Evolutionary conservation across 2,888 invertebrate species (phyloP), one percentile per base, ranked within the genome.

Genomic region (Pediacus dermestoides): DNA sequence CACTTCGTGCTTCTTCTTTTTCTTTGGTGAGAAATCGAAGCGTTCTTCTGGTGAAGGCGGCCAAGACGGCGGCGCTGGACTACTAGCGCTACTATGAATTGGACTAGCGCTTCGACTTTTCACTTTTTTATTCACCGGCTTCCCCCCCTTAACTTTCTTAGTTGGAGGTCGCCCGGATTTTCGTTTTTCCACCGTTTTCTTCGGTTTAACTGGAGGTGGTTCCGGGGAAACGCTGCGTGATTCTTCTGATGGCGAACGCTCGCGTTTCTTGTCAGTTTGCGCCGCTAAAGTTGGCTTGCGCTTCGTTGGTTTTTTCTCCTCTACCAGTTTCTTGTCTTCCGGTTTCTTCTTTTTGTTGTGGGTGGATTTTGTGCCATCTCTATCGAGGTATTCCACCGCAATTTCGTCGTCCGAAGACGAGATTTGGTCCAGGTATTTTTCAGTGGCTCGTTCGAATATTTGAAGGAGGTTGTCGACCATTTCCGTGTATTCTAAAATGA

Each of bases 401-500:
- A 81, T 80, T 66, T 82, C 82, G 63, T 84, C 83, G 60, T 90
- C 90, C 13, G 88, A 87, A 1, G 84, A 84, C 6, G 85, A 81
- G 48, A 86, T 77, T 55, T 85, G 81, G 63, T 88, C 87, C 47
- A 91, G 78, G 66, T 87, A 91, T 58, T 87, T 82, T 61, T 86
- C 85, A 2, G 88, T 85, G 8, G 88, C 81, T 46, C 83, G 79
- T 52, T 88, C 84, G 61, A 92, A 91, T 7, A 84, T 88, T 52
- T 81, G 77, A 66, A 85, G 82, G 38, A 92, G 72, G 63, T 84
- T 89, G 60, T 85, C 83, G 6, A 87, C 89, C 90, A 91, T 91
- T 63, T 81, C 81, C 1, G 89, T 88, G 57, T 90, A 91, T 68
- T 90, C 90, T 90, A 68, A 14, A 55, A 45, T 42, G 42, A 45